These are phyloP conservation scores for Paguma larvata DNA, from an alignment of 2,797 vertebrate genomes.

Conservation along the genomic window DNA sequence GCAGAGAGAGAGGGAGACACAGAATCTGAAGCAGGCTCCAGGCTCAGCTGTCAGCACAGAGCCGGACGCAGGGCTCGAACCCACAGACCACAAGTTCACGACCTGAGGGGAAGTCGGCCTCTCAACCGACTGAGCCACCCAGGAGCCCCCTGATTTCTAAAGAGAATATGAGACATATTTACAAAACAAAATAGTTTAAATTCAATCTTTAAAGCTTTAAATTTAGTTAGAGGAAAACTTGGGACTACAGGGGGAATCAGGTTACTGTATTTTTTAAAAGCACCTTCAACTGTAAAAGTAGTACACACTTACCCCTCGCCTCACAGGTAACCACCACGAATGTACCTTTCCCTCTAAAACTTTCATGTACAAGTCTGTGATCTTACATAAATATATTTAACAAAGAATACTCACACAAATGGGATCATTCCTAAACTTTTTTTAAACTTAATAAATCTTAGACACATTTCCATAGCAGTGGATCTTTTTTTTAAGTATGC, in stretches of 20 bases:
- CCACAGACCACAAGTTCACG: too few species aligned
- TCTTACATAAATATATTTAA: slow-evolving; percentile 29
- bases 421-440: background rate
- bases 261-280: background rate
- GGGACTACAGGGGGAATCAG: background rate
- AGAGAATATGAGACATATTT: background rate
- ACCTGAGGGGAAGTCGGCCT: too few species aligned
- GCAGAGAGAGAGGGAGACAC: too few species aligned
- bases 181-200: background rate
- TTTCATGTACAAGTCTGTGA: background rate
- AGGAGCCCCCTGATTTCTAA: background rate
- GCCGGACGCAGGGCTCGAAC: too few species aligned
- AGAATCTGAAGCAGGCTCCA: too few species aligned
- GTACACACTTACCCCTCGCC: background rate
- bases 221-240: slow-evolving; percentile 23
- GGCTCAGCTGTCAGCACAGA: too few species aligned
- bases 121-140: too few species aligned
- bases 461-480: background rate
- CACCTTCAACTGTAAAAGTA: slow-evolving; percentile 35
- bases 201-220: slow-evolving; percentile 35
- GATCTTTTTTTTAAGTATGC: background rate
- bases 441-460: background rate
- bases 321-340: background rate
- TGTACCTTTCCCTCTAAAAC: slow-evolving; percentile 11
- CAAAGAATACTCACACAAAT: background rate